Base-by-base conservation (phyloP, 2,888 invertebrate species). In the Rhamphomyia laevipes region DNA sequence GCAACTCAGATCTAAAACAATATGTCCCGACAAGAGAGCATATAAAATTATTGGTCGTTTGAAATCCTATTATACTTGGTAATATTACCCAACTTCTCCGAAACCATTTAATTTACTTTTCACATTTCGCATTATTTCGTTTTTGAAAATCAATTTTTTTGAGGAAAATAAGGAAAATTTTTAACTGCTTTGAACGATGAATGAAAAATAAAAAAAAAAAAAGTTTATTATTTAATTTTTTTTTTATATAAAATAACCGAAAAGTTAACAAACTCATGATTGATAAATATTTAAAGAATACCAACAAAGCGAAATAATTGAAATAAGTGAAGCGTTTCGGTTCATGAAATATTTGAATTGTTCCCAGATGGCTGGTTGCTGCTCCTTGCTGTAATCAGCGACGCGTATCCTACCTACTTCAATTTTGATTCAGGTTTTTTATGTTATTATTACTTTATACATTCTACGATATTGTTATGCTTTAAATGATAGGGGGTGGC, bases 211-310 rank as follows among this genome's bases (percentile, higher is more conserved):
- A 27, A 27, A 27, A 27, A 6, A 7, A 27, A 6, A 7, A 27
- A 27, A 6, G 2, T 27, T 27, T 9, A 2, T 4, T 7, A 7
- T 27, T 27, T 27, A n/a, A n/a, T 27, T 27, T 27, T 27, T 27
- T 7, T 7, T 27, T 21, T 21, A 21, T 21, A 21, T 21, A 21
- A 21, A 21, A 21, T 4, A 27, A 27, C 23, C 23, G 18, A 53
- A 61, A 64, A 62, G 63, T 61, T 62, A 65, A 64, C 66, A 66
- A 66, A 67, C 64, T 66, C 60, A 60, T 66, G 66, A 68, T 69
- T 69, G 65, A 68, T 68, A 68, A 69, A 68, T 68, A 69, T 69
- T 68, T 68, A 67, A 69, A 61, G 60, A 62, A 61, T 61, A 62
- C 57, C 59, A 45, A 64, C 68, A 68, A 66, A 63, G 66, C 65